Conservation (phyloP, 2,113 vertebrate species). For the Amazona vittata region DNA sequence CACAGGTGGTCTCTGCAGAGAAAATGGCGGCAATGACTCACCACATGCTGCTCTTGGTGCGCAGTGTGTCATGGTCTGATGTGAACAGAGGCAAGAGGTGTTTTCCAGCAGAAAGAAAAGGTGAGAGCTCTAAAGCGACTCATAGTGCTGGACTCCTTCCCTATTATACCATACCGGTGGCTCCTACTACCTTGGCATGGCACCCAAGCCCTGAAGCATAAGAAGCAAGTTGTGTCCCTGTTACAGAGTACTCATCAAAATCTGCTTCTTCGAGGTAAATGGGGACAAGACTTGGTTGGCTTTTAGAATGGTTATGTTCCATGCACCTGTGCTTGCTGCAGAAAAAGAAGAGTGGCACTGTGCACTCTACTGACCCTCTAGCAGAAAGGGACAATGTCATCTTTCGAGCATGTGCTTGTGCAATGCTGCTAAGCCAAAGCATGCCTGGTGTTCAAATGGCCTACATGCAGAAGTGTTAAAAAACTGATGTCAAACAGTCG, state of each 20-base stretch:
- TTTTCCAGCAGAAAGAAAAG: not conserved
- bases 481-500: not conserved
- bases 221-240: not conserved
- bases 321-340: not conserved
- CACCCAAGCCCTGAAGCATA: not conserved
- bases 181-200: too few relatives aligned
- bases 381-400: not conserved
- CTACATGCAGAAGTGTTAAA: not conserved
- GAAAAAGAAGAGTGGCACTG: not conserved
- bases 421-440: not conserved
- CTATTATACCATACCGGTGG: accelerated
- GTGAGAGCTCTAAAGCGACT: not conserved
- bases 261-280: not conserved
- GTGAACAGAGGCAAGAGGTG: accelerated
- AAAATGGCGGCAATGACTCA: not conserved
- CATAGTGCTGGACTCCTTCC: not conserved
- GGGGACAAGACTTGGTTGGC: not conserved
- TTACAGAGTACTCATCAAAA: not conserved
- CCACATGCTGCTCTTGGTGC: not conserved
- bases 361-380: not conserved
- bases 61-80: accelerated
- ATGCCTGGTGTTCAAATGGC: not conserved
- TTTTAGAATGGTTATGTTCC: not conserved
- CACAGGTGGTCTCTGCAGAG: not conserved
- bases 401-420: accelerated